Evolutionary conservation across 2,888 invertebrate species (phyloP).

Genomic region (Heliconius sara): DNA sequence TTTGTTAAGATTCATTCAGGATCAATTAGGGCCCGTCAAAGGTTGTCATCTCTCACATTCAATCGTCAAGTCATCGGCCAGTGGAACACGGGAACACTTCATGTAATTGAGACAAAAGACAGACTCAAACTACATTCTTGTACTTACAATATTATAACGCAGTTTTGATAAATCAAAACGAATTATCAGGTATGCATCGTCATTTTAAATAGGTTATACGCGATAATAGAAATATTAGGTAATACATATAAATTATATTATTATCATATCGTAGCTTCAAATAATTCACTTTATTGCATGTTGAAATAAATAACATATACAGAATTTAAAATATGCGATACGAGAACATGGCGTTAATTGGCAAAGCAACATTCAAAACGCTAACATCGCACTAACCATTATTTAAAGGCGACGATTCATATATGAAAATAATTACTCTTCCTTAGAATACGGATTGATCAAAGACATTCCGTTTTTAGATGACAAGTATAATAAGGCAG

Average conservation of each 20-base stretch:
- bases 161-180: conserved; percentile 34
- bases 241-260: background rate
- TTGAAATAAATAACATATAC: background rate
- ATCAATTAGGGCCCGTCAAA: conserved; percentile 64
- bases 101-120: conserved; percentile 74
- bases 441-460: conserved; percentile 53
- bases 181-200: conserved; percentile 9
- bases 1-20: conserved; percentile 59
- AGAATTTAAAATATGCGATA: conserved; percentile 6
- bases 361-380: conserved; percentile 20
- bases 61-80: conserved; percentile 58
- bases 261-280: background rate
- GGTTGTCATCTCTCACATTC: conserved; percentile 58
- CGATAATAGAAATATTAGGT: background rate
- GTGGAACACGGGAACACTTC: conserved; percentile 63
- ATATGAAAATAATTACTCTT: conserved; percentile 50
- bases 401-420: conserved; percentile 48
- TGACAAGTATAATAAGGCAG: conserved; percentile 47
- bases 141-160: background rate
- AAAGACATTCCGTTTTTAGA: conserved; percentile 54
- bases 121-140: conserved; percentile 43
- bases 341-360: conserved; percentile 35
- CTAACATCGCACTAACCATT: conserved; percentile 31
- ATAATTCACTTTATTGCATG: background rate
- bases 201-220: background rate